phyloP scores from a whole-genome alignment of 1,140 invertebrate genomes.

The Lucilia cuprina region DNA sequence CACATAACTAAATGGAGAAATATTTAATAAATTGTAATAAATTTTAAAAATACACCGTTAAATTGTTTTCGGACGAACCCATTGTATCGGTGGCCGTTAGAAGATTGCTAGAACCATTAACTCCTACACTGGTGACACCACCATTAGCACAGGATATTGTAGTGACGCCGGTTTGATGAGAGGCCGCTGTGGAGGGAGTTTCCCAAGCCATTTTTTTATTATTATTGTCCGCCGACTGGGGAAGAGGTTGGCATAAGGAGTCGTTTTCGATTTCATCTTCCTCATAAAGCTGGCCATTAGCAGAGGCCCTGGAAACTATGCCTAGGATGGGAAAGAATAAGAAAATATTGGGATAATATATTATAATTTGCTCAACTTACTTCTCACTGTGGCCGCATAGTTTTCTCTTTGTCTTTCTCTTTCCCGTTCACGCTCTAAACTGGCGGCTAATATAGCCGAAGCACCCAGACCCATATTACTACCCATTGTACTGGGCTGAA shows the following conservation, averaged over 20 bases:
- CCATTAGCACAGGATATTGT: constrained; percentile 46
- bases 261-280: constrained; percentile 61
- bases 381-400: constrained; percentile 61
- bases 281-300: constrained; percentile 59
- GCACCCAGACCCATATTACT: constrained; percentile 65
- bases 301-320: constrained; percentile 60
- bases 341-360: not conserved
- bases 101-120: constrained; percentile 47
- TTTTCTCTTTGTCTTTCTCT: constrained; percentile 57
- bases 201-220: constrained; percentile 49
- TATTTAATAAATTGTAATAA: constrained; percentile 9
- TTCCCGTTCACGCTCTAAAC: constrained; percentile 50
- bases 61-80: constrained; percentile 61
- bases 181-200: constrained; percentile 3
- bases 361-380: constrained; percentile 47
- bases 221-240: constrained; percentile 50
- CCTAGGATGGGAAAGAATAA: constrained; percentile 58
- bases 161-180: constrained; percentile 41
- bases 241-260: constrained; percentile 49
- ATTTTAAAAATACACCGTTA: constrained; percentile 57
- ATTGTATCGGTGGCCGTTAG: constrained; percentile 55
- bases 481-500: constrained; percentile 52
- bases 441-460: constrained; percentile 63
- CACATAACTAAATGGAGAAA: constrained; percentile 53
- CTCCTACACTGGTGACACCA: constrained; percentile 38